These are phyloP conservation scores for Neomicropteryx cornuta DNA, from an alignment of 1,140 invertebrate genomes.

Conservation along the genomic window DNA sequence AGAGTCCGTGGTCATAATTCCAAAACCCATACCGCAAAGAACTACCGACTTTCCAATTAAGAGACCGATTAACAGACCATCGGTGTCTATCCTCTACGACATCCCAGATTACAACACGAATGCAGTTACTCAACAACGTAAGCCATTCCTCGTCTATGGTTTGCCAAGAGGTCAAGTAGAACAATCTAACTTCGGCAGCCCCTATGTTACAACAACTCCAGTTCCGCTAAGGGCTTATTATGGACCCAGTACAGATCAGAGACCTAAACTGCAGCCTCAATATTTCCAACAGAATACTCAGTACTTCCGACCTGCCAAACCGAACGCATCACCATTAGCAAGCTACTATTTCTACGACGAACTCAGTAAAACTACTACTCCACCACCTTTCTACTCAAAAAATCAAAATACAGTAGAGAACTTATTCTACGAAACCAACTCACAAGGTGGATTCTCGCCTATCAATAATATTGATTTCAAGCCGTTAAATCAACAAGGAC, in stretches of 20 bases:
- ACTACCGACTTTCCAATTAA: no score
- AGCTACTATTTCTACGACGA: conserved; percentile 49
- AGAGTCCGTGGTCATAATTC: conserved; percentile 9
- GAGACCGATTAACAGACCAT: no score
- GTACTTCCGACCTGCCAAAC: conserved; percentile 18
- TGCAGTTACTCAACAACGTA: conserved; percentile 27
- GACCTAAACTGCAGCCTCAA: conserved; percentile 36
- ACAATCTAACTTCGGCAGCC: conserved; percentile 19
- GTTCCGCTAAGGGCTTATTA: conserved; percentile 48
- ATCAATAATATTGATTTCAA: conserved; percentile 32
- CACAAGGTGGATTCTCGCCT: conserved; percentile 25
- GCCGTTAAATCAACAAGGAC: conserved; percentile 29
- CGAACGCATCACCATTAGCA: conserved; percentile 34
- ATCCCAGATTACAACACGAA: conserved; percentile 31
- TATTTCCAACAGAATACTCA: conserved; percentile 24
- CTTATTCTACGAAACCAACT: conserved; percentile 21
- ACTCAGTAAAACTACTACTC: conserved; percentile 29
- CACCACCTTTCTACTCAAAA: conserved; percentile 25
- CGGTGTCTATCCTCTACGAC: conserved; percentile 32
- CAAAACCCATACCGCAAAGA: conserved; percentile 19
- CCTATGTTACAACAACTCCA: conserved; percentile 38
- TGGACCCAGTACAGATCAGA: conserved; percentile 40
- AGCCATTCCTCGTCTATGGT: conserved; percentile 38
- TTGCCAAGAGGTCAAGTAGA: conserved; percentile 26
- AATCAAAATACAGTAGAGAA: conserved; percentile 19